Percentiles rank a stretch among this genome's conserved stretches.
phyloP scores from a whole-genome alignment of 2,888 invertebrate genomes.

The Amiota mariae region DNA sequence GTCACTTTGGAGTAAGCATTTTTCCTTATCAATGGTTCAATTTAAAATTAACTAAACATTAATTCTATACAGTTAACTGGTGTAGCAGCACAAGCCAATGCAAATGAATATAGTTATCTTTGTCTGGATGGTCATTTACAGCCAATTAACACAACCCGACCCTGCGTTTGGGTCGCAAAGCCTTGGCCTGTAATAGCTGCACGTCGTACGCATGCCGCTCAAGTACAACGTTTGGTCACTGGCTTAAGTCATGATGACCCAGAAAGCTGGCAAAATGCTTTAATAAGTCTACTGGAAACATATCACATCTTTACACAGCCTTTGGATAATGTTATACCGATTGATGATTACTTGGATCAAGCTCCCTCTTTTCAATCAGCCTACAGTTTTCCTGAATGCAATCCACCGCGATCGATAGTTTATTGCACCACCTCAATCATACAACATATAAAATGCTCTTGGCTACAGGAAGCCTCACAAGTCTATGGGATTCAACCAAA shows the following conservation, averaged over 20 bases:
- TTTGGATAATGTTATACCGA: conserved; percentile 77
- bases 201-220: conserved; percentile 74
- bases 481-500: conserved; percentile 86
- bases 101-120: conserved; percentile 79
- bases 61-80: conserved; percentile 65
- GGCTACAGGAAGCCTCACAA: conserved; percentile 82
- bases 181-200: conserved; percentile 86
- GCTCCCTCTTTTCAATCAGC: conserved; percentile 79
- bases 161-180: conserved; percentile 85
- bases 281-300: conserved; percentile 78
- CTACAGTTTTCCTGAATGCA: conserved; percentile 81
- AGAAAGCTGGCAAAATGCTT: conserved; percentile 76
- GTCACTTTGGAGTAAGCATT: conserved; percentile 79
- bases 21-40: conserved; percentile 19
- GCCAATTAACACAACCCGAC: conserved; percentile 76
- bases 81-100: conserved; percentile 69
- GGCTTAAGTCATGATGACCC: conserved; percentile 71
- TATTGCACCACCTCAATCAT: conserved; percentile 81
- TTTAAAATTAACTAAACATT: background rate
- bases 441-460: conserved; percentile 85
- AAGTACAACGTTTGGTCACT: conserved; percentile 75
- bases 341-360: conserved; percentile 80
- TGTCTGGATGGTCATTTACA: conserved; percentile 84
- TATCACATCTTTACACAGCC: conserved; percentile 76
- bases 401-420: conserved; percentile 79